Percentiles rank a stretch among this genome's conserved stretches.
Conservation (phyloP, 2,113 vertebrate genomes). For the Pseudopodoces humilis region DNA sequence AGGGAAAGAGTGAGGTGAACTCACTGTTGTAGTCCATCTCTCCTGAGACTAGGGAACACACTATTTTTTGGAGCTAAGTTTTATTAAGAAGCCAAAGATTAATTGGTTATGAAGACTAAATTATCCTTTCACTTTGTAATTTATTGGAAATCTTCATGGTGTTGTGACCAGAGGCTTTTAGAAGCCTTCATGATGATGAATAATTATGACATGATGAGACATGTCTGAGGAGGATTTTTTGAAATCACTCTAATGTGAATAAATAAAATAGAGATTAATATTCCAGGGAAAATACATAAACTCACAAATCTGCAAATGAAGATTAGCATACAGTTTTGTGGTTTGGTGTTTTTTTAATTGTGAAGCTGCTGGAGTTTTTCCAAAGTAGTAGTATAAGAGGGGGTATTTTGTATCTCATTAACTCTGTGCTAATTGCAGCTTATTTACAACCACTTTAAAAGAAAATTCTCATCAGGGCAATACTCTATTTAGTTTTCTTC, state of each 20-base stretch:
- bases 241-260: neutral
- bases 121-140: constrained; percentile 19
- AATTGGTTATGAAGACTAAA: neutral
- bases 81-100: neutral
- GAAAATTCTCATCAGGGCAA: neutral
- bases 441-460: neutral
- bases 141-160: neutral
- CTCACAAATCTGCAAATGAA: neutral
- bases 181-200: neutral
- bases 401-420: neutral
- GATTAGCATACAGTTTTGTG: neutral
- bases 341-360: neutral
- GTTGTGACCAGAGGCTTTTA: constrained; percentile 9
- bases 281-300: neutral
- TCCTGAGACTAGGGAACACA: neutral
- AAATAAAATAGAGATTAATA: constrained; percentile 14
- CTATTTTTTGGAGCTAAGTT: neutral
- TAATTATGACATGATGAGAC: constrained; percentile 31
- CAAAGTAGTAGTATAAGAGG: neutral
- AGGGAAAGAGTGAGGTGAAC: neutral
- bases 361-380: neutral
- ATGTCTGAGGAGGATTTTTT: constrained; percentile 14
- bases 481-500: neutral
- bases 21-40: neutral
- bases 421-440: neutral